Base-by-base conservation (phyloP, 2,888 invertebrate genomes). In the Marasmarcha lunaedactyla region DNA sequence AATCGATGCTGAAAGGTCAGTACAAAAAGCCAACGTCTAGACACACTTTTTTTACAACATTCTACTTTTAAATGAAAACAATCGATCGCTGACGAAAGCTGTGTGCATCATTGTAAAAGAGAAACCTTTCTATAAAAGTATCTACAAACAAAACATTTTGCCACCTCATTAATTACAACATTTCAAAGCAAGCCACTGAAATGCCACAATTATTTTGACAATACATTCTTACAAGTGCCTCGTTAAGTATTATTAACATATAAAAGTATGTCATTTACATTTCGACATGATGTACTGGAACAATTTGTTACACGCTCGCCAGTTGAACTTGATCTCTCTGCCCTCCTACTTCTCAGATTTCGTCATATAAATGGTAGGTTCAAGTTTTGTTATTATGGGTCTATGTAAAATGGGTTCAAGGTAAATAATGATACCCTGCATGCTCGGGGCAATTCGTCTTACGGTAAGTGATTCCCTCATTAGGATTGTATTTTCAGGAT, bases 381-480 rank as follows among this genome's bases (percentile, higher is more conserved):
- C 2, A 35, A 11, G 35, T 15, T 12, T 15, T 26, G 20, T 27
- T n/a, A 30, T 15, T 2, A 44, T 46, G 43, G 67, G 44, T 64
- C 66, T 41, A 30, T n/a, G 10, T 14, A 40, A 37, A 50, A 26
- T 70, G 65, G 73, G 52, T 55, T 56, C 56, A 57, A 59, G 66
- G 61, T 71, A 67, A 72, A 66, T 76, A 74, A 76, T 68, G 72
- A 67, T 55, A 48, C 45, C 47, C 50, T 59, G 54, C 58, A 62
- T 55, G 57, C 52, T 51, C 45, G 52, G 48, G 46, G 53, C 58
- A 55, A 71, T 76, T 63, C 62, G 63, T 74, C 73, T 66, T 69
- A 47, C 49, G 49, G 57, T 71, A 73, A 76, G 57, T 70, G 72
- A 53, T 71, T 66, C 52, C 55, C 71, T 71, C 74, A 66, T 76